A percentile compares a stretch with the other conserved stretches of the same genome.
Evolutionary conservation across 2,113 vertebrate genomes (phyloP).

Genomic region (Dicrurus megarhynchus): DNA sequence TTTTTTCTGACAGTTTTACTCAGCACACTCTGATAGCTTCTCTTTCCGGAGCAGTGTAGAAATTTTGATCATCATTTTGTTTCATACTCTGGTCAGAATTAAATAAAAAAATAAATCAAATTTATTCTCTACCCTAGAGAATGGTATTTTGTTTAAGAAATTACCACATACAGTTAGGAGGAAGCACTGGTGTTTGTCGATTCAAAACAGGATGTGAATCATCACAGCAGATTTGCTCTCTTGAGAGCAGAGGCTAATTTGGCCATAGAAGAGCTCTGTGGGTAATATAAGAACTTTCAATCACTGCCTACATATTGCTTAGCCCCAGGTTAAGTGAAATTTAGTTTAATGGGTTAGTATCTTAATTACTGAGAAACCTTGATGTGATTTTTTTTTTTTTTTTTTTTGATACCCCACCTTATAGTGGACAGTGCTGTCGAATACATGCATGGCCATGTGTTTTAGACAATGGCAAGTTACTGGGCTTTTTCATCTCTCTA

Average conservation of each 20-base stretch:
- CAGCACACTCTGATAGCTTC: background rate
- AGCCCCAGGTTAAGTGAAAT: background rate
- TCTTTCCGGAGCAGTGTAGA: background rate
- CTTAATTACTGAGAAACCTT: background rate
- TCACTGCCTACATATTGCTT: conserved; percentile 13
- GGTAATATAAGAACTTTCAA: conserved; percentile 20
- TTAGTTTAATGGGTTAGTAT: background rate
- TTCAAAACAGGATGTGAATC: conserved; percentile 45
- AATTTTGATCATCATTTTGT: background rate
- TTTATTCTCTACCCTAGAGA: background rate
- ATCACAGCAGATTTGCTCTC: background rate
- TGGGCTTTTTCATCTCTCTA: background rate
- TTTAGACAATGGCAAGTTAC: background rate
- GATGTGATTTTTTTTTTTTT: too few relatives aligned
- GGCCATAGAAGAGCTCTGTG: background rate
- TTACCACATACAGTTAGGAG: background rate
- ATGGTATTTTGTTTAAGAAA: background rate
- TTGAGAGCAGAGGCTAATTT: background rate
- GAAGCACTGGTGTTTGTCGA: conserved; percentile 1
- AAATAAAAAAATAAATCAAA: background rate
- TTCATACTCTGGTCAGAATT: background rate
- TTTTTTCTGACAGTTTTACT: conserved; percentile 11
- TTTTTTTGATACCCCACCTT: background rate
- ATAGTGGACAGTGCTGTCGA: background rate
- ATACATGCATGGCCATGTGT: background rate